Percentiles rank a stretch among this genome's conserved stretches.
Conservation (phyloP, 2,888 invertebrate genomes). For the Laspeyria flexula region DNA sequence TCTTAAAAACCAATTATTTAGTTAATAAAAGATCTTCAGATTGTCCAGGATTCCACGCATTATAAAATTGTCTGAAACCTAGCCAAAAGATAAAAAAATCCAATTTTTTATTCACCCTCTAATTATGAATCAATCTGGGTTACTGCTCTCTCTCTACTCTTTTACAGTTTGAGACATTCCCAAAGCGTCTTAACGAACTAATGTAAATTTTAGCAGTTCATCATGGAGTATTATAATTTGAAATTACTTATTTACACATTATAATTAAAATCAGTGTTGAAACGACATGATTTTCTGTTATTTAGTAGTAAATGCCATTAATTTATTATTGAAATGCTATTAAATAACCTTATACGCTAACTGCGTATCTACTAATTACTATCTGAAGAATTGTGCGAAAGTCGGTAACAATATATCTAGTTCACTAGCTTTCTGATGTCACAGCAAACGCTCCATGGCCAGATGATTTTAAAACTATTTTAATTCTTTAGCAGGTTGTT, state of each 20-base stretch:
- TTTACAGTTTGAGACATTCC: background rate
- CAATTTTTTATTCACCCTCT: too few species aligned
- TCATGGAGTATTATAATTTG: background rate
- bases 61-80: too few species aligned
- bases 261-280: constrained; percentile 3
- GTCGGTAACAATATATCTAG: constrained; percentile 26
- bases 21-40: too few species aligned
- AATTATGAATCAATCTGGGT: too few species aligned
- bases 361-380: constrained; percentile 19
- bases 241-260: constrained; percentile 2
- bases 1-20: too few species aligned
- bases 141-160: too few species aligned
- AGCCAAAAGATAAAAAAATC: too few species aligned
- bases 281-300: constrained; percentile 3
- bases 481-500: too few species aligned
- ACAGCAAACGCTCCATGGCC: constrained; percentile 8
- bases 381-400: constrained; percentile 35
- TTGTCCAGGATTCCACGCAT: too few species aligned
- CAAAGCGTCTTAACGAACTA: constrained; percentile 2
- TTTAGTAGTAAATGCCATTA: constrained; percentile 1
- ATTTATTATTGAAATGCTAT: constrained; percentile 2
- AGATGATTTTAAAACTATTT: constrained; percentile 5
- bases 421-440: constrained; percentile 16
- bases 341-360: constrained; percentile 16
- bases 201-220: background rate